Evolutionary conservation across 2,888 invertebrate genomes (phyloP).

Genomic region (Agrochola litura): DNA sequence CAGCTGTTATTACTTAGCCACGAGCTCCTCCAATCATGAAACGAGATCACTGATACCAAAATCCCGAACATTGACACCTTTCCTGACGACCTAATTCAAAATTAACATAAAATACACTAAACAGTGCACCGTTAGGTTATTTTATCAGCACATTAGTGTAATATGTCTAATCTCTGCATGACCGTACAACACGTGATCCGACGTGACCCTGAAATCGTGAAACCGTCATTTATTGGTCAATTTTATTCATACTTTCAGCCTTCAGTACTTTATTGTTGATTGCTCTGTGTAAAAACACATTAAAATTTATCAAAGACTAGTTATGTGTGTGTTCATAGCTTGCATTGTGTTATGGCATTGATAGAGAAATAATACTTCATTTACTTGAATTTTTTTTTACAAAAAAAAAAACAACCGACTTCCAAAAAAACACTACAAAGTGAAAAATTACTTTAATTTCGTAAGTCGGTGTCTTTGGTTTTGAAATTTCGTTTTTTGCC

Average conservation of each 20-base stretch:
- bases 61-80: background rate
- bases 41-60: background rate
- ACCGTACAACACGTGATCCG: conserved; percentile 48
- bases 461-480: too few species aligned
- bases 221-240: conserved; percentile 23
- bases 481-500: too few species aligned
- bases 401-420: too few species aligned
- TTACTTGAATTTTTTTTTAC: background rate
- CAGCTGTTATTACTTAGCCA: too few species aligned
- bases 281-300: conserved; percentile 7
- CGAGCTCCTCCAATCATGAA: background rate
- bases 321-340: background rate
- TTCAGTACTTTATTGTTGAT: conserved; percentile 28
- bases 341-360: conserved; percentile 5
- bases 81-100: background rate
- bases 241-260: conserved; percentile 21
- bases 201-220: conserved; percentile 44
- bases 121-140: conserved; percentile 12
- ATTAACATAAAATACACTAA: conserved; percentile 3
- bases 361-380: background rate
- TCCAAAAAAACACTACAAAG: too few species aligned
- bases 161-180: conserved; percentile 41
- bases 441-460: too few species aligned
- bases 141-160: conserved; percentile 43
- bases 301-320: background rate